phyloP scores from a whole-genome alignment of 1,140 invertebrate species.

The Zaprionus gabonicus region DNA sequence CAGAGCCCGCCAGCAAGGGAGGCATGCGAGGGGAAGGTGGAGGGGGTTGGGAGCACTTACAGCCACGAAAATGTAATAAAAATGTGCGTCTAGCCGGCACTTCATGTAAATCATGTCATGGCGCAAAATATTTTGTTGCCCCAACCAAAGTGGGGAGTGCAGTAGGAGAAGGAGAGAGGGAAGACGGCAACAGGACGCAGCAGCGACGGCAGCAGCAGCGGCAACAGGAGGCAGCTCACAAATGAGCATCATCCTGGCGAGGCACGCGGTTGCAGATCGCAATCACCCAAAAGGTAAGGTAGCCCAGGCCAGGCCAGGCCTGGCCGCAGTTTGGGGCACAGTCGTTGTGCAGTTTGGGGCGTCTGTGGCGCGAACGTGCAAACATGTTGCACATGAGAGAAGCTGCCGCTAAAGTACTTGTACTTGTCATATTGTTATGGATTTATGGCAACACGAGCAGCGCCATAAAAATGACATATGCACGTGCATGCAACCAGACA shows the following conservation, averaged over 20 bases:
- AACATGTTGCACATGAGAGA: constrained; percentile 83
- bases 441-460: constrained; percentile 84
- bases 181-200: constrained; percentile 14
- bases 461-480: constrained; percentile 82
- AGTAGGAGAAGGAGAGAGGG: constrained; percentile 13
- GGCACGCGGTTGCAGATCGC: constrained; percentile 64
- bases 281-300: constrained; percentile 60
- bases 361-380: constrained; percentile 78
- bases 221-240: constrained; percentile 58
- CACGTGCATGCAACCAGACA: constrained; percentile 60
- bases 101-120: constrained; percentile 82
- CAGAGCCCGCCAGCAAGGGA: constrained; percentile 41
- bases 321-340: constrained; percentile 28
- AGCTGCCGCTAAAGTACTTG: constrained; percentile 84
- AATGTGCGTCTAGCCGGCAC: constrained; percentile 73
- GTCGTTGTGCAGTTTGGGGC: constrained; percentile 23
- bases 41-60: constrained; percentile 60
- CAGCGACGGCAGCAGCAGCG: constrained; percentile 40
- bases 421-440: constrained; percentile 85
- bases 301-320: constrained; percentile 31
- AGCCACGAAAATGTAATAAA: constrained; percentile 82
- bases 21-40: constrained; percentile 9
- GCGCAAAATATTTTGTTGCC: constrained; percentile 71
- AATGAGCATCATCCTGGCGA: constrained; percentile 61
- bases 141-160: constrained; percentile 23